Evolutionary conservation across 2,888 invertebrate genomes (phyloP).

Genomic region (Arctia plantaginis): DNA sequence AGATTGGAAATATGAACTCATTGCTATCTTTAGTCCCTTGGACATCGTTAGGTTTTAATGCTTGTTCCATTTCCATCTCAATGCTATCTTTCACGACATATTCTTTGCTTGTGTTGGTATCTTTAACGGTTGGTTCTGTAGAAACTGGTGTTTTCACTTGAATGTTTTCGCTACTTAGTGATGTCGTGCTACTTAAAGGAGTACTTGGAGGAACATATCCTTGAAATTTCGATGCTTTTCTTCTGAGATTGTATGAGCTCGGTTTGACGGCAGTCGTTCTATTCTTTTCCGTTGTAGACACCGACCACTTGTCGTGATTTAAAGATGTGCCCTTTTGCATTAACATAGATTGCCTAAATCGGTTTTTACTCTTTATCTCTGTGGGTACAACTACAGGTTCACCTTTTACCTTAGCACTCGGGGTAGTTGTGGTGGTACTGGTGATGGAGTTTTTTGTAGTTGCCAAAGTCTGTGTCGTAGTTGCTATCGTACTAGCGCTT

Average conservation of each 20-base stretch:
- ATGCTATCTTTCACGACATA: constrained; percentile 31
- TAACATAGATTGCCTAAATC: constrained; percentile 78
- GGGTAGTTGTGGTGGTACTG: constrained; percentile 32
- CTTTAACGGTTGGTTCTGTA: constrained; percentile 53
- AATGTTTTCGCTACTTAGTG: constrained; percentile 37
- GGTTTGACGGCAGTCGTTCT: constrained; percentile 48
- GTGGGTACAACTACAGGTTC: constrained; percentile 49
- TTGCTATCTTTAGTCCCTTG: constrained; percentile 66
- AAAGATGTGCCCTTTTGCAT: constrained; percentile 81
- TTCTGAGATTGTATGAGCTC: constrained; percentile 59
- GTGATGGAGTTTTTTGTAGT: constrained; percentile 26
- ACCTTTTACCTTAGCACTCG: constrained; percentile 40
- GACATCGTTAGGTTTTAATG: constrained; percentile 35
- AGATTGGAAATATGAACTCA: constrained; percentile 69
- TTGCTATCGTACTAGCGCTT: constrained; percentile 45
- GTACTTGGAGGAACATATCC: constrained; percentile 70
- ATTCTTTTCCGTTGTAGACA: constrained; percentile 56
- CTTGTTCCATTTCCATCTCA: constrained; percentile 42
- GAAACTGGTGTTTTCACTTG: constrained; percentile 37
- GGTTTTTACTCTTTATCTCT: constrained; percentile 69
- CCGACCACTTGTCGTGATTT: constrained; percentile 79
- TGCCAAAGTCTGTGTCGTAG: constrained; percentile 30
- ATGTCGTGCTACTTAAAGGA: constrained; percentile 47
- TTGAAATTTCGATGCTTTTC: constrained; percentile 80
- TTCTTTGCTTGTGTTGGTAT: constrained; percentile 54